Percentiles rank a stretch among this genome's conserved stretches.
These are phyloP conservation scores for Acrossocheilus wenchowensis DNA, from an alignment of 2,797 vertebrate species.

Conservation along the genomic window DNA sequence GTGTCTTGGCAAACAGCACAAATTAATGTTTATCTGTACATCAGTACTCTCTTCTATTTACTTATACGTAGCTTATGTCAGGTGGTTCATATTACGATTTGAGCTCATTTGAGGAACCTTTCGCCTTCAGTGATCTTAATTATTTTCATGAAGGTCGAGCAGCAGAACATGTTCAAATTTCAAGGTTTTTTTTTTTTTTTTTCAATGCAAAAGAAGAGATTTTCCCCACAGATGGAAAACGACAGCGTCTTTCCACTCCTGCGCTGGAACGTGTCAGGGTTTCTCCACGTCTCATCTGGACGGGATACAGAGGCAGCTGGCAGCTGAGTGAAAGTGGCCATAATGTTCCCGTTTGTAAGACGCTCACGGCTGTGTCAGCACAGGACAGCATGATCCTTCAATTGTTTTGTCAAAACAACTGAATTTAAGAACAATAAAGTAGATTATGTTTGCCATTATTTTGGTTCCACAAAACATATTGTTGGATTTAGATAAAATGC, in stretches of 20 bases:
- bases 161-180: background rate
- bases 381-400: conserved; percentile 16
- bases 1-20: background rate
- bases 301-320: background rate
- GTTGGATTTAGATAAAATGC: background rate
- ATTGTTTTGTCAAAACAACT: background rate
- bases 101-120: background rate
- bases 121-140: background rate
- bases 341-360: conserved; percentile 10
- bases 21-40: background rate
- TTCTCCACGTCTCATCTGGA: conserved; percentile 33
- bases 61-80: background rate
- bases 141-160: background rate
- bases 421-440: background rate
- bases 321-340: background rate
- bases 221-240: conserved; percentile 4
- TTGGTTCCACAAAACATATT: background rate
- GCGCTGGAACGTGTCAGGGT: conserved; percentile 21
- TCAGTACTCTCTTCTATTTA: background rate
- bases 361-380: conserved; percentile 4
- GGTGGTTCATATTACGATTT: background rate
- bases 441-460: background rate
- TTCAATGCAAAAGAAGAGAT: background rate
- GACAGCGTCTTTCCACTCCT: background rate
- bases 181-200: no score